phyloP scores from a whole-genome alignment of 1,140 invertebrate species.

The Euura saliciscinereae region DNA sequence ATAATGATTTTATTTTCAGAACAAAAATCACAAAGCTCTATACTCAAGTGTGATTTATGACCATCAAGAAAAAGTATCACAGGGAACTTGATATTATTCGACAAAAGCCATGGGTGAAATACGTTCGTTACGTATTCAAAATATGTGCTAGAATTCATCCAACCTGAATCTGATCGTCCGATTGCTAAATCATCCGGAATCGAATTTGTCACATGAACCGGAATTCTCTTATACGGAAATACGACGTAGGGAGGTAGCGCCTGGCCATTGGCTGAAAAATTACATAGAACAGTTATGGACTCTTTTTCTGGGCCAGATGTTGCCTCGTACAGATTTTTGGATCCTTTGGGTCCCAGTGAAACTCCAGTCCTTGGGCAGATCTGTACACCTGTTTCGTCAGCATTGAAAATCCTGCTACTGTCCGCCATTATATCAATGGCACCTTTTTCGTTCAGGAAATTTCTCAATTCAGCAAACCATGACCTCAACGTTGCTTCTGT shows the following conservation, averaged over 20 bases:
- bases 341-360: constrained; percentile 38
- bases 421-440: constrained; percentile 36
- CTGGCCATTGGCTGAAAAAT: constrained; percentile 36
- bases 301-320: constrained; percentile 37
- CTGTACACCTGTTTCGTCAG: constrained; percentile 48
- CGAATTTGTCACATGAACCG: constrained; percentile 20
- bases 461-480: constrained; percentile 47
- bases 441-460: constrained; percentile 33
- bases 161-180: constrained; percentile 36
- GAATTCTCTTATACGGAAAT: constrained; percentile 38
- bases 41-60: constrained; percentile 38
- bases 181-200: constrained; percentile 33
- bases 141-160: constrained; percentile 43
- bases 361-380: constrained; percentile 39
- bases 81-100: constrained; percentile 33
- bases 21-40: constrained; percentile 38
- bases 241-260: constrained; percentile 37
- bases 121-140: constrained; percentile 45
- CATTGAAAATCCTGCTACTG: constrained; percentile 43
- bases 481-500: constrained; percentile 38
- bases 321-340: constrained; percentile 42
- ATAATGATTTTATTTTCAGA: constrained; percentile 41
- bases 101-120: constrained; percentile 34
- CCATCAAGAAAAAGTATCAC: constrained; percentile 43
- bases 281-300: constrained; percentile 40